Base-by-base conservation (phyloP, 1,140 invertebrate genomes). In the Zaprionus taronus region DNA sequence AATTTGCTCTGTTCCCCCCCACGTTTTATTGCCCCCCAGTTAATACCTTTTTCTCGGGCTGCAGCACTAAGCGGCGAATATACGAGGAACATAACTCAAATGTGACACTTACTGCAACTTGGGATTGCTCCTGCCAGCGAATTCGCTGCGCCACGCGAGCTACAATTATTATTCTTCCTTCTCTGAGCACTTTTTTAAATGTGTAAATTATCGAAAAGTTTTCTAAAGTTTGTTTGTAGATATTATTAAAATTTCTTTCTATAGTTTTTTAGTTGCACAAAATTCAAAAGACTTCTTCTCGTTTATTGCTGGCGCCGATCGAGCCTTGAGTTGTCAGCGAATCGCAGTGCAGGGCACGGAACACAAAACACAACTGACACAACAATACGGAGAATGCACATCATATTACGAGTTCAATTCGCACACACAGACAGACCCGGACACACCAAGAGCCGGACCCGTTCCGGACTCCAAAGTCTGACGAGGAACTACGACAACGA, bases 331-430 rank as follows among this genome's bases (percentile, higher is more conserved):
- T 64, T 11, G 79, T 65, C 68, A 44, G 38, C 73, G 73, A 76
- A 60, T 76, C 72, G 84, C 58, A 72, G 26, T 56, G 61, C 77
- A 71, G 2, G 7, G 31, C 31, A 34, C 77, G 81, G 65, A 82
- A 71, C 66, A 63, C 81, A 71, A 78, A 90, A 78, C 56, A 64
- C 72, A 85, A 90, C 86, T 90, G 82, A 82, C 51, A 51, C 68
- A 56, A 72, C 11, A 69, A 72, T 22, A 41, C 61, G 17, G 53
- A 67, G 47, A 71, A 67, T 71, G 41, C 80, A 78, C 71, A 72
- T 41, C 58, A 68, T 62, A 66, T 49, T 67, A 55, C 41, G 7
- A 47, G 41, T 47, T 47, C n/a, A 15, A 7, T 28, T 71, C 51
- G 34, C 24, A 60, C 20, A 34, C 31, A 34, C 4, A 11, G 2